Evolutionary conservation across 1,140 invertebrate genomes (phyloP).

Genomic region (Aphaenogaster rudis): DNA sequence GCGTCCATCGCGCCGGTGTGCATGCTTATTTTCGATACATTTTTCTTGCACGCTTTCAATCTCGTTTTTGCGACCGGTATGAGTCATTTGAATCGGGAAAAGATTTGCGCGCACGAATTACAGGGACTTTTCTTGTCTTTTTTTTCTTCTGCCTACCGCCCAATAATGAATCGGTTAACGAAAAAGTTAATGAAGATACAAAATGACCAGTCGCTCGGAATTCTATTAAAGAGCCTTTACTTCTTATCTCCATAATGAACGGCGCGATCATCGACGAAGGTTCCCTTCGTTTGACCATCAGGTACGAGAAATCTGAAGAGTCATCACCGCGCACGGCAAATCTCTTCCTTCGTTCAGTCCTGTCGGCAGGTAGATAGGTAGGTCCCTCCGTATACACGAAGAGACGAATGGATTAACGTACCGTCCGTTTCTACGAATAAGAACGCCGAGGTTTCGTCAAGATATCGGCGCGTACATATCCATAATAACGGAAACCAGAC

Average conservation of each 20-base stretch:
- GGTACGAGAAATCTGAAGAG: conserved; percentile 76
- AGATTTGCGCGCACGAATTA: conserved; percentile 36
- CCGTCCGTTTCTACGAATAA: conserved; percentile 47
- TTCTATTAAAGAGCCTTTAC: conserved; percentile 72
- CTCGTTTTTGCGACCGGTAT: conserved; percentile 49
- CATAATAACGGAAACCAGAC: conserved; percentile 34
- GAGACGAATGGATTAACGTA: conserved; percentile 57
- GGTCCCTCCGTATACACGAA: neutral
- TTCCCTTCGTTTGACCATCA: conserved; percentile 59
- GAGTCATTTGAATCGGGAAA: conserved; percentile 60
- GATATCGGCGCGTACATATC: neutral
- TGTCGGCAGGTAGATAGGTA: neutral
- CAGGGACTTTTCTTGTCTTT: neutral
- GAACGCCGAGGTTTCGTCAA: conserved; percentile 49
- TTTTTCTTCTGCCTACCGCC: conserved; percentile 7
- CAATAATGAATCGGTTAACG: conserved; percentile 62
- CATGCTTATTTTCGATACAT: conserved; percentile 23
- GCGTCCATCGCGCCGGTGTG: neutral
- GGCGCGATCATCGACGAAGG: conserved; percentile 65
- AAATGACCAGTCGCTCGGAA: conserved; percentile 59
- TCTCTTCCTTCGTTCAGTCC: conserved; percentile 17
- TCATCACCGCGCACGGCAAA: conserved; percentile 71
- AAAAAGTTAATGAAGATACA: conserved; percentile 62
- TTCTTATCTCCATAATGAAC: conserved; percentile 73
- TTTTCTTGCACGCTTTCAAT: conserved; percentile 53